Percentiles rank a stretch among this genome's conserved stretches.
Evolutionary conservation across 1,140 invertebrate genomes (phyloP).

Genomic region (Dryas iulia): DNA sequence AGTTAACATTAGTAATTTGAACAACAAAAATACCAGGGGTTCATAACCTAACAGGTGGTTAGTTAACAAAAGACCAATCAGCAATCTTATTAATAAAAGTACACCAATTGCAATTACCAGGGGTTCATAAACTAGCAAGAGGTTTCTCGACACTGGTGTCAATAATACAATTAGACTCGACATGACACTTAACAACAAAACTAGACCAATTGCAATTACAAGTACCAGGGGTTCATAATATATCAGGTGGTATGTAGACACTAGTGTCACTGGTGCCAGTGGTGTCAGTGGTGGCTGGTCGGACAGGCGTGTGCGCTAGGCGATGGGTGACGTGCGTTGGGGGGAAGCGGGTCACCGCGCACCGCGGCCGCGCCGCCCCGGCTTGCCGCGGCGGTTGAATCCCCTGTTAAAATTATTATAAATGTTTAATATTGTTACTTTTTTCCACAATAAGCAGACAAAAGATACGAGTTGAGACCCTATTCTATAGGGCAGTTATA

Average conservation of each 20-base stretch:
- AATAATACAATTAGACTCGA: no score
- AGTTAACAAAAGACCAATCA: background rate
- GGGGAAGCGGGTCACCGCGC: constrained; percentile 57
- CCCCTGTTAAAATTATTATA: constrained; percentile 45
- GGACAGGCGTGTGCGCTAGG: constrained; percentile 23
- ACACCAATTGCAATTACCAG: no score
- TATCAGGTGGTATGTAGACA: background rate
- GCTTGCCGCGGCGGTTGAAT: constrained; percentile 72
- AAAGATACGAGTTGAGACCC: no score
- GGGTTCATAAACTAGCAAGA: background rate
- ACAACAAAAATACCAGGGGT: background rate
- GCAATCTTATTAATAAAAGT: no score
- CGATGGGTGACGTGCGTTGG: constrained; percentile 30
- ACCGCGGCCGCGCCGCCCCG: constrained; percentile 58
- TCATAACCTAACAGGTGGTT: background rate
- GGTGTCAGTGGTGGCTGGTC: background rate
- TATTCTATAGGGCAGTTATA: no score
- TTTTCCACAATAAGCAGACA: no score
- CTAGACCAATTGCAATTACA: background rate
- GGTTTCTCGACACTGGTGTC: no score
- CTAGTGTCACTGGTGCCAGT: background rate
- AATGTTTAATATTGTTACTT: background rate
- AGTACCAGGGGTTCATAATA: background rate
- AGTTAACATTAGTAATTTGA: background rate
- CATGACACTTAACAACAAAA: no score